Base-by-base conservation (phyloP, 2,888 invertebrate genomes). In the Erynnis tages region DNA sequence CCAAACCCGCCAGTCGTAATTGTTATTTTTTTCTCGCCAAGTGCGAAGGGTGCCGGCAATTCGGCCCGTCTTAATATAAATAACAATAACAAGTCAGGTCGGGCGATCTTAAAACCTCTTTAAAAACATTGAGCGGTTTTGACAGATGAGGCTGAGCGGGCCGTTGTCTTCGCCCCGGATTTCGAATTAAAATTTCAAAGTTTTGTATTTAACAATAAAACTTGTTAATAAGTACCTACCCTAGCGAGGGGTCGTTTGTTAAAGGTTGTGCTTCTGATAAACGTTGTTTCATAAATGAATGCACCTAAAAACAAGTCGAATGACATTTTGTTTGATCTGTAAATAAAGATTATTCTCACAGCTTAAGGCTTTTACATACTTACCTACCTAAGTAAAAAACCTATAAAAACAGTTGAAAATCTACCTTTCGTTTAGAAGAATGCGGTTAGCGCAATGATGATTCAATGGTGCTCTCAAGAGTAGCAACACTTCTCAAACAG, bases 11-110 rank as follows among this genome's bases (percentile, higher is more conserved):
- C 56, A 53, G 35, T 17, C 23, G 53, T 50, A 58, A 58, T 56
- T 65, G 60, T 74, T 72, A 69, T 76, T 71, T 81, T 76, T 76
- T 63, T 57, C 67, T 66, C 58, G 55, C 71, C 75, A 81, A 82
- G 82, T 84, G 82, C 82, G 75, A 83, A 82, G 83, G 85, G 83
- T 76, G 79, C 59, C 71, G 67, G 74, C 82, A 81, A 82, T 86
- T 80, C 82, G 74, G 72, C 66, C 80, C 76, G 78, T 70, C 71
- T 81, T 76, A 79, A 82, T 85, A 83, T 85, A 84, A 86, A 86
- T 86, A 87, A 85, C 83, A 87, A 86, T 86, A 83, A 83, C 76
- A 76, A 79, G 71, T 75, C 73, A 71, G 75, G 65, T 71, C 70
- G 76, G 73, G 66, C 70, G 71, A 70, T 69, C 63, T 71, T 76